Evolutionary conservation across 2,797 vertebrate species (phyloP).

Genomic region (Acridotheres tristis): DNA sequence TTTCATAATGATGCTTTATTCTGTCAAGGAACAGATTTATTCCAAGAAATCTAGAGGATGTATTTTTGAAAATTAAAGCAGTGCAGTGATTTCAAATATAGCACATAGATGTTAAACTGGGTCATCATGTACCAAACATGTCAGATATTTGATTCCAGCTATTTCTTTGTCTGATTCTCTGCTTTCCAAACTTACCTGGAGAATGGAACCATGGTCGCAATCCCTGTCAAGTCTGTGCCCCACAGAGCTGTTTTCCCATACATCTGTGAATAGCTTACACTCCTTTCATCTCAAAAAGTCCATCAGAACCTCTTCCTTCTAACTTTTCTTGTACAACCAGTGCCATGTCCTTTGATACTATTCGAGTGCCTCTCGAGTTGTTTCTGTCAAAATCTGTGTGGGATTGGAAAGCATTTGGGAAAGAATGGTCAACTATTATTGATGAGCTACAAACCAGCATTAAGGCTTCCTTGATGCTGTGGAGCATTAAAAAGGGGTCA

Average conservation of each 20-base stretch:
- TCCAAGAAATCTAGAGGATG: background rate
- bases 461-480: background rate
- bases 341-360: background rate
- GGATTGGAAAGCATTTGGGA: background rate
- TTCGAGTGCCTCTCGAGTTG: background rate
- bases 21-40: background rate
- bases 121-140: background rate
- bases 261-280: background rate
- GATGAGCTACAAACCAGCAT: background rate
- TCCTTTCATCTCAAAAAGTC: background rate
- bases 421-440: background rate
- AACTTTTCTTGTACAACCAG: background rate
- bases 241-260: background rate
- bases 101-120: background rate
- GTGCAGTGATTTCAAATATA: background rate
- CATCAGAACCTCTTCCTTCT: background rate
- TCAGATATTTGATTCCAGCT: background rate
- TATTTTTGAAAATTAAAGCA: background rate
- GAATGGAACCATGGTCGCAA: fast-evolving
- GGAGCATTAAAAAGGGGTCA: background rate
- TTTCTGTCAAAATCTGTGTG: background rate
- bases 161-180: background rate
- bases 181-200: background rate
- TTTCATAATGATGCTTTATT: background rate
- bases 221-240: background rate